A percentile compares a stretch with the other conserved stretches of the same genome.
phyloP scores from a whole-genome alignment of 2,113 vertebrate genomes.

The Gnathonemus echidnorhynchus region DNA sequence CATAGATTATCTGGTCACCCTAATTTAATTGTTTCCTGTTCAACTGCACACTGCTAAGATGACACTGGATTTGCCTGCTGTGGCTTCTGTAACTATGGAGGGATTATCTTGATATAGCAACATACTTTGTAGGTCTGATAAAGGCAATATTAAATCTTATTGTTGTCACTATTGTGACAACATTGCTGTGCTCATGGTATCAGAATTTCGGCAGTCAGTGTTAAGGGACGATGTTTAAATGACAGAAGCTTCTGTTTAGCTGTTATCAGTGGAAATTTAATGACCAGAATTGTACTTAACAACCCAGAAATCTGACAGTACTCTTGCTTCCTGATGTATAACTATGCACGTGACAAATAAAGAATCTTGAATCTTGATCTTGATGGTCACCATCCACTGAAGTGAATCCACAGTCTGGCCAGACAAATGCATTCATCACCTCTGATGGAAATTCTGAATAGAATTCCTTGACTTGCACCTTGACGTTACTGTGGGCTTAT shows the following conservation, averaged over 20 bases:
- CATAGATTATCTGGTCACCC: neutral
- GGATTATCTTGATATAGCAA: neutral
- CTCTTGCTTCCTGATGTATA: neutral
- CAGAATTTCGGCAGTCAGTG: neutral
- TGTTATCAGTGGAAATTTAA: neutral
- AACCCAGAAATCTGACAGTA: neutral
- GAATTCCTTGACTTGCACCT: neutral
- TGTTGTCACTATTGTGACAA: neutral
- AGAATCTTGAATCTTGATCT: neutral
- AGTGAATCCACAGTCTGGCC: neutral
- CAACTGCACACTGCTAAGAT: neutral
- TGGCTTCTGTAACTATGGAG: neutral
- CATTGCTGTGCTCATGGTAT: neutral
- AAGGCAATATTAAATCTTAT: neutral
- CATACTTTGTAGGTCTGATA: neutral
- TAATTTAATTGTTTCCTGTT: neutral
- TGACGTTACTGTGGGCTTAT: neutral
- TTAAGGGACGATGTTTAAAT: neutral
- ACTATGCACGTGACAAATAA: no score
- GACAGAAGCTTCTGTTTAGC: neutral
- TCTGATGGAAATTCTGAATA: neutral
- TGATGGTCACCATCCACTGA: neutral
- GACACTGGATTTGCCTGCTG: neutral
- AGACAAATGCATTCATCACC: neutral
- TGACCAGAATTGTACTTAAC: neutral